phyloP scores from a whole-genome alignment of 1,140 invertebrate species.

The Zaprionus kolodkinae region DNA sequence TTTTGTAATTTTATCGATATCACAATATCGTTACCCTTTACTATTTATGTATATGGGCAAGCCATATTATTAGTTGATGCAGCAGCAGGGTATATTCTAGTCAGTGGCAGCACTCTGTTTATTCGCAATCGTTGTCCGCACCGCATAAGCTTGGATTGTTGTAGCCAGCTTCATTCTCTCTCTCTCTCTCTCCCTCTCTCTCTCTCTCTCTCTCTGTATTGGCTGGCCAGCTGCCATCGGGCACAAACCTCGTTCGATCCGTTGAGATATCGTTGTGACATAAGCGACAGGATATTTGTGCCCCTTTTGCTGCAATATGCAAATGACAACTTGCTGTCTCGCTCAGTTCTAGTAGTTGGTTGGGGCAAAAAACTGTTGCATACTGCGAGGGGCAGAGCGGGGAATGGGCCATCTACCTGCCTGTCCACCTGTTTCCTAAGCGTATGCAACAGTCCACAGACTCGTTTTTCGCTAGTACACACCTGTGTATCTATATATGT shows the following conservation, averaged over 20 bases:
- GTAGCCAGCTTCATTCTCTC: background rate
- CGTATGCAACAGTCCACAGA: slow-evolving; percentile 29
- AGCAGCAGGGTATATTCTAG: background rate
- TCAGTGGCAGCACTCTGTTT: background rate
- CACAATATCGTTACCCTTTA: background rate
- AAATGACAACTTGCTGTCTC: slow-evolving; percentile 59
- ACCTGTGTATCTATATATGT: background rate
- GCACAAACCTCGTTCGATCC: slow-evolving; percentile 6
- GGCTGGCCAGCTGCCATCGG: background rate
- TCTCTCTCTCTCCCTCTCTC: background rate
- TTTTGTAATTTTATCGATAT: background rate
- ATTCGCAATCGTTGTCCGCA: background rate
- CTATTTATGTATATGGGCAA: background rate
- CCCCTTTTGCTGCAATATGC: slow-evolving; percentile 48
- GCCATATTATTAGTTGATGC: background rate
- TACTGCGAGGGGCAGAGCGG: slow-evolving; percentile 5
- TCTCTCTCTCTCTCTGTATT: background rate
- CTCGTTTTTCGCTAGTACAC: background rate
- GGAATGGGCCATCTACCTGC: slow-evolving; percentile 3
- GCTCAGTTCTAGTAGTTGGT: slow-evolving; percentile 5
- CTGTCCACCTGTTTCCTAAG: slow-evolving; percentile 59
- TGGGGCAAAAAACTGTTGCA: slow-evolving; percentile 40
- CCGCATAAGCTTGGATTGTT: background rate
- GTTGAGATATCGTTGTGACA: slow-evolving; percentile 55
- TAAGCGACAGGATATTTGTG: slow-evolving; percentile 42